A percentile compares a stretch with the other conserved stretches of the same genome.
phyloP scores from a whole-genome alignment of 2,888 invertebrate species.

The Crepidodera aurea region DNA sequence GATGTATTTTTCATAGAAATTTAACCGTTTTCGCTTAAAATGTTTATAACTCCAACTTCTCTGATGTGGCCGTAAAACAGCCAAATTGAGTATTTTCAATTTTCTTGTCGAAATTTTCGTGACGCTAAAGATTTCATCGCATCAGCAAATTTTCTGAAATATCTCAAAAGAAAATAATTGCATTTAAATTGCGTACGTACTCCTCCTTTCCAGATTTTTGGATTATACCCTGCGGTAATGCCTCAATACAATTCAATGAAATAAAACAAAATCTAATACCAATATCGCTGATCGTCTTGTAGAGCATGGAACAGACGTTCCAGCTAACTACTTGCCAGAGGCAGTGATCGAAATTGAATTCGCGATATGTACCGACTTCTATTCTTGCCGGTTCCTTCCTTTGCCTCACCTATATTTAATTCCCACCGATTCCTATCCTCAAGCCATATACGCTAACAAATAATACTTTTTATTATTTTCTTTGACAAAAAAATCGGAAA shows the following conservation, averaged over 20 bases:
- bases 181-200: constrained; percentile 21
- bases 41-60: too few relatives aligned
- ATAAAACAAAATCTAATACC: constrained; percentile 41
- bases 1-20: too few relatives aligned
- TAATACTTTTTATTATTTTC: constrained; percentile 43
- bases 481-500: constrained; percentile 26
- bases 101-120: too few relatives aligned
- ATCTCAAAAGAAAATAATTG: constrained; percentile 20
- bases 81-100: too few relatives aligned
- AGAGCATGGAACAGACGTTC: constrained; percentile 51
- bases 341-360: constrained; percentile 54
- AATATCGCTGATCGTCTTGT: constrained; percentile 46
- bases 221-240: constrained; percentile 16
- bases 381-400: constrained; percentile 47
- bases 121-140: not conserved
- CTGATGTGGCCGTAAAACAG: too few relatives aligned
- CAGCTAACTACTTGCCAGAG: constrained; percentile 52
- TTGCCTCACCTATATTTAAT: constrained; percentile 52
- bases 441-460: constrained; percentile 47
- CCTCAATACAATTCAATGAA: constrained; percentile 25
- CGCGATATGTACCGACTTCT: constrained; percentile 51
- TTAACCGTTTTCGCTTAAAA: too few relatives aligned
- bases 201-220: constrained; percentile 20
- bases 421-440: constrained; percentile 46
- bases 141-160: not conserved